Percentiles rank a stretch among this genome's conserved stretches.
phyloP scores from a whole-genome alignment of 2,888 invertebrate genomes.

The Brachycybe producta region DNA sequence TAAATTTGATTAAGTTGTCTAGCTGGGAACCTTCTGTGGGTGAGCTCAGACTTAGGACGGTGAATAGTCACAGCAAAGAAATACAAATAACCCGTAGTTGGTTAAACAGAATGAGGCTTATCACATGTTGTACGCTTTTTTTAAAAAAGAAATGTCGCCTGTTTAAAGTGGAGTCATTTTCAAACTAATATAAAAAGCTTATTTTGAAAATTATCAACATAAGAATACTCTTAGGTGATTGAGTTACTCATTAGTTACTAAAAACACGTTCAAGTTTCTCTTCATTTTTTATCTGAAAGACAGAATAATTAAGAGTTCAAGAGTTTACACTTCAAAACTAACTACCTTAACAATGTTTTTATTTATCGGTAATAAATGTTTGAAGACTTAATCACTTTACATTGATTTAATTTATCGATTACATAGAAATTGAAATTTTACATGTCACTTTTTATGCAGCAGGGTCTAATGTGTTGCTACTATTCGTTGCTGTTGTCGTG shows the following conservation, averaged over 20 bases:
- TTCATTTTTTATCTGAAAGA: no score
- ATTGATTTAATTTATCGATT: no score
- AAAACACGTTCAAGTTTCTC: no score
- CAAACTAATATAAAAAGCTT: not conserved
- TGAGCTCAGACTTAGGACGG: constrained; percentile 5
- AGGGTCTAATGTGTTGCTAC: not conserved
- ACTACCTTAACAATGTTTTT: no score
- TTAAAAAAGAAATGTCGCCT: no score
- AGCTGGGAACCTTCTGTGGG: constrained; percentile 14
- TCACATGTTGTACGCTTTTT: constrained; percentile 2
- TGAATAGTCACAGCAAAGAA: constrained; percentile 16
- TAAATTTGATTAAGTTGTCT: not conserved
- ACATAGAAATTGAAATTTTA: no score
- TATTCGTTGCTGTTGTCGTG: not conserved
- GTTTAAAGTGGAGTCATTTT: not conserved
- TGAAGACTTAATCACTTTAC: no score
- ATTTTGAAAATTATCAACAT: not conserved
- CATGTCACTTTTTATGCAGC: no score
- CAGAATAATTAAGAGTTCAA: no score
- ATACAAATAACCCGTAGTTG: constrained; percentile 11
- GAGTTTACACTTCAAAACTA: no score
- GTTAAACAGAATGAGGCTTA: constrained; percentile 18
- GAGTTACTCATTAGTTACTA: no score
- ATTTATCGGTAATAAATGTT: no score
- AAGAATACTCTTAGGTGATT: not conserved